Percentiles rank a stretch among this genome's conserved stretches.
These are phyloP conservation scores for Papio anubis DNA, from an alignment of 2,113 vertebrate species.

Conservation along the genomic window DNA sequence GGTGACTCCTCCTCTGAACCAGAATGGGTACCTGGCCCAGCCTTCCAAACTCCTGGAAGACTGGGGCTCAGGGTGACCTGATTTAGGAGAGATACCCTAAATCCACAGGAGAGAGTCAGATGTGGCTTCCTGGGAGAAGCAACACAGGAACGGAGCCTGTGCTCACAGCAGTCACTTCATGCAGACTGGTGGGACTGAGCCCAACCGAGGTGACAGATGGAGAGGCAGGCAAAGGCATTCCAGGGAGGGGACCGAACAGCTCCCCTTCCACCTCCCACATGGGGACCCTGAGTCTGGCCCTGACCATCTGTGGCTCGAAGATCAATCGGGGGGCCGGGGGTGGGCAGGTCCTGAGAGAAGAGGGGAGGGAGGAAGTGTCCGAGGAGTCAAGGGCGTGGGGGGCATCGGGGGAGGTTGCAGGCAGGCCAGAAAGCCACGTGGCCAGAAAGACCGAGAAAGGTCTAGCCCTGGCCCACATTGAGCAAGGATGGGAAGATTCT, in stretches of 20 bases:
- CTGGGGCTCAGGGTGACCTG: neutral
- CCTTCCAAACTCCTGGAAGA: neutral
- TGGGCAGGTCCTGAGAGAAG: neutral
- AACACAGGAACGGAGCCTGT: neutral
- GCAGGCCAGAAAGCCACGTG: neutral
- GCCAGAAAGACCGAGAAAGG: neutral
- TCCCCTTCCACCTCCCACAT: neutral
- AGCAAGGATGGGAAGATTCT: neutral
- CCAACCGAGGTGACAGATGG: neutral
- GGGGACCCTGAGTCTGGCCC: neutral
- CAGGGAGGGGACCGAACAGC: neutral
- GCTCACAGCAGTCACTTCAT: neutral
- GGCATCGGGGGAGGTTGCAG: rapidly evolving
- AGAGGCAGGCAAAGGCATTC: neutral
- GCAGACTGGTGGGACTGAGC: neutral
- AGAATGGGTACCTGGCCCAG: neutral
- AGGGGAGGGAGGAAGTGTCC: too few species aligned
- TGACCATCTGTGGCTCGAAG: neutral
- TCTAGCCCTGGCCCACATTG: neutral
- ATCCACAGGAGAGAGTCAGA: neutral
- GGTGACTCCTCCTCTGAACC: neutral
- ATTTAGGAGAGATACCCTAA: neutral
- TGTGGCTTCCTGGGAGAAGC: neutral
- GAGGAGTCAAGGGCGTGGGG: neutral
- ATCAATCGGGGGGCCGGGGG: neutral